phyloP scores from a whole-genome alignment of 1,140 invertebrate genomes.

The Ylistrum balloti region DNA sequence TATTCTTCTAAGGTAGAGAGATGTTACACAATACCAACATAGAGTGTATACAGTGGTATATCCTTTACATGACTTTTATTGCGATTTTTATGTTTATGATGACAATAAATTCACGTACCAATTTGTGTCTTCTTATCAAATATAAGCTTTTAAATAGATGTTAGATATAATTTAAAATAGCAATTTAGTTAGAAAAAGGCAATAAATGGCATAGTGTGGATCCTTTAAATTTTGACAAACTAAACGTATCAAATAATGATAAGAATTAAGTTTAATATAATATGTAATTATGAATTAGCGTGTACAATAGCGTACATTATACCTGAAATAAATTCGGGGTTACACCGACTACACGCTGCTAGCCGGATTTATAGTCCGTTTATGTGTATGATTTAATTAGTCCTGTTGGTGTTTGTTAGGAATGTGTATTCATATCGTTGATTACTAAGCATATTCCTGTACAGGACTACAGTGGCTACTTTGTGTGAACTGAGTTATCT shows the following conservation, averaged over 20 bases:
- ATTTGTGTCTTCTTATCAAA: too few relatives aligned
- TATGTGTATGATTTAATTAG: conserved; percentile 24
- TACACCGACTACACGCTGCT: neutral
- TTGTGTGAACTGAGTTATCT: neutral
- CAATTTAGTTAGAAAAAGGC: too few relatives aligned
- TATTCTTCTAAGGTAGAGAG: too few relatives aligned
- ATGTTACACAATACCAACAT: too few relatives aligned
- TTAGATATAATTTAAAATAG: too few relatives aligned
- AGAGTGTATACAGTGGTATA: too few relatives aligned
- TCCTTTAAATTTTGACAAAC: neutral
- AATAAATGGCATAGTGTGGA: too few relatives aligned
- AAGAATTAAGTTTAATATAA: neutral
- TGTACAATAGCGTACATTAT: neutral
- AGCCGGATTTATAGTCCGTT: neutral
- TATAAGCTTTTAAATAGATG: too few relatives aligned
- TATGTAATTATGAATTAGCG: neutral
- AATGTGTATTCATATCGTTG: neutral
- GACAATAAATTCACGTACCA: too few relatives aligned
- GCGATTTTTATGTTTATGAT: too few relatives aligned
- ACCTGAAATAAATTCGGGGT: neutral
- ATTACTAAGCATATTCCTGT: conserved; percentile 27
- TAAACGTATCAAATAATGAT: neutral
- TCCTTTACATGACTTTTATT: too few relatives aligned
- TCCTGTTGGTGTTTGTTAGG: neutral
- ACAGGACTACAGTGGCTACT: neutral